Base-by-base conservation (phyloP, 2,113 vertebrate species). In the Semnornis frantzii region DNA sequence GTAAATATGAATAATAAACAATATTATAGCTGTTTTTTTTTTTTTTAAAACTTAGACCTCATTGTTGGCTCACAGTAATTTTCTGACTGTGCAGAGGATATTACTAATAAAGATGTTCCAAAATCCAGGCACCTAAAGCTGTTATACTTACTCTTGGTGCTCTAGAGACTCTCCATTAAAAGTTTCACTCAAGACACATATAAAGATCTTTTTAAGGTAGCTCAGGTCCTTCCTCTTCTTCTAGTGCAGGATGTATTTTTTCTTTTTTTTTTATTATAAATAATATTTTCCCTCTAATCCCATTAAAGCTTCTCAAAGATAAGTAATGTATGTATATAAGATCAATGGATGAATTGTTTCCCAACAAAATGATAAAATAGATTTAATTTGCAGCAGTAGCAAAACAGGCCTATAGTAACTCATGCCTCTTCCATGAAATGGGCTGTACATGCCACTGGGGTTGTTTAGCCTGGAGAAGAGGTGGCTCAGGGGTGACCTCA, bases 381-480 rank as follows among this genome's bases (percentile, higher is more conserved):
- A 64, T 87, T 72, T 91, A 44, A 79, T 92, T 69, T 87, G 27
- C 55, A 71, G 37, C 27, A 52, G 37, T 12, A 55, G n/a, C 33
- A 89, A 86, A 91, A 48, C 17, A 84, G 37, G 25, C 12, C 39
- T 81, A 55, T 81, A 62, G n/a, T 23, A 89, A 92, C 15, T 37
- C 68, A 55, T 6, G 54, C 31, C 18, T 85, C 19, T 94, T 94
- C 85, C 75, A 94, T 68, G 85, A 96, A 94, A 87, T 34, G 21
- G 46, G 34, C 48, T 19, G 6, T 78, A 50, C 13, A 39, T 82
- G 88, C n/a, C n/a, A n/a, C n/a, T n/a, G n/a, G n/a, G n/a, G n/a
- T n/a, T n/a, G n/a, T n/a, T n/a, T n/a, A n/a, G n/a, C n/a, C n/a
- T n/a, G n/a, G n/a, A n/a, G n/a, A n/a, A n/a, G n/a, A n/a, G n/a